A percentile compares a stretch with the other conserved stretches of the same genome.
Conservation (phyloP, 1,140 invertebrate genomes). For the Bathynomus jamesi region DNA sequence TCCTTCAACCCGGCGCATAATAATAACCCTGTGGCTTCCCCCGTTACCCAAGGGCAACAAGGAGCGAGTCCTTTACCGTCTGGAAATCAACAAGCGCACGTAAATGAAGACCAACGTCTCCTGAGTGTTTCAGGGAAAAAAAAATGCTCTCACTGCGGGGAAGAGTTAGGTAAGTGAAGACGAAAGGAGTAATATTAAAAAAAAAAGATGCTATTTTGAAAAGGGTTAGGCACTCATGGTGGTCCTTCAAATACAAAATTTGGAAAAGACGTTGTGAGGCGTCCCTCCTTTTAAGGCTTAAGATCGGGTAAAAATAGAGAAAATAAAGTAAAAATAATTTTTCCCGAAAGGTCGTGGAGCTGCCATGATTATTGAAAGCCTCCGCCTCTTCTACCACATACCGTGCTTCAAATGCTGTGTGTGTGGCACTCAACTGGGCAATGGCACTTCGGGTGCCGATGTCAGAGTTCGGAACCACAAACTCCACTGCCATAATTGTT, state of each 20-base stretch:
- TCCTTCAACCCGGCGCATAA: slow-evolving; percentile 3
- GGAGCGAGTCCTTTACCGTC: not conserved
- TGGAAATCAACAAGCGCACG: not conserved
- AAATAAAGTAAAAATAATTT: not conserved
- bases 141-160: slow-evolving; percentile 86
- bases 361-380: slow-evolving; percentile 95
- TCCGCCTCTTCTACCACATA: slow-evolving; percentile 92
- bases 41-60: not conserved
- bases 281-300: too few relatives aligned
- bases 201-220: too few relatives aligned
- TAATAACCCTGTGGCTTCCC: slow-evolving; percentile 6
- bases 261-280: too few relatives aligned
- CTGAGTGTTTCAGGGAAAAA: slow-evolving; percentile 89
- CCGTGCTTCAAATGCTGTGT: slow-evolving; percentile 96
- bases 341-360: slow-evolving; percentile 92
- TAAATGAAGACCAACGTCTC: slow-evolving; percentile 52
- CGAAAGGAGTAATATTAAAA: too few relatives aligned
- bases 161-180: slow-evolving; percentile 85
- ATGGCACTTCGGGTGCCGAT: slow-evolving; percentile 85
- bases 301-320: not conserved
- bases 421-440: slow-evolving; percentile 84
- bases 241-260: too few relatives aligned
- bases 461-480: slow-evolving; percentile 86
- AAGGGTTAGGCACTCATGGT: too few relatives aligned
- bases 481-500: slow-evolving; percentile 94